Evolutionary conservation across 1,140 invertebrate species (phyloP), one percentile per base, ranked within the genome.

Genomic region (Cydia pomonella): DNA sequence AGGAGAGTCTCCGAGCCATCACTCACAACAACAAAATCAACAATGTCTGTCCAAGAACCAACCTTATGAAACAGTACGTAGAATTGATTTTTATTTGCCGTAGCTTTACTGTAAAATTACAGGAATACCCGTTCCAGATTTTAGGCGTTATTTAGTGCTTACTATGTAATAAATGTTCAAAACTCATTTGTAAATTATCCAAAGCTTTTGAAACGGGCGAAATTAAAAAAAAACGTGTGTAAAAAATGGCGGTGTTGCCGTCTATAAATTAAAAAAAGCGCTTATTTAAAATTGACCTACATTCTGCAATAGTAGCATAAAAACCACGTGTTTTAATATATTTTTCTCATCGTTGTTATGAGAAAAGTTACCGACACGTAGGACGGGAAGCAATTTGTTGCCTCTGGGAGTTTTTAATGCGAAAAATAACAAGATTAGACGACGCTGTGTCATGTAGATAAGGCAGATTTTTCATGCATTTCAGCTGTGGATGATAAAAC

Each of bases 31-130:
- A 97, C 93, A 99, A 99, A 95, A 97, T 97, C 80, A 98, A 96
- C 92, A 99, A 99, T 93, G 96, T 99, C 74, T 99, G 99, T 93
- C 97, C 98, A 5, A 96, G 97, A 84, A 99, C 96, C 50, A 98
- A 96, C 92, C 94, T 99, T 38, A 98, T 98, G 96, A 99, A 99
- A 95, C 99, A 99, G 98, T 99, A 96, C 96, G 98, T 97, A 82
- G 16, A 18, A 6, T n/a, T 23, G n/a, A 23, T 59, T 59, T 59
- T 59, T 59, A 23, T 23, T 59, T 59, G 18, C 53, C n/a, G 53
- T 59, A 59, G 53, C n/a, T 23, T 59, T 10, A 59, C 12, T n/a
- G 9, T n/a, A 12, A n/a, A 18, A 18, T 50, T 18, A 18, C n/a
- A 50, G 4, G 6, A 50, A n/a, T 18, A 44, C 41, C 12, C n/a